Evolutionary conservation across 2,888 invertebrate genomes (phyloP).

Genomic region (Hesperia comma): DNA sequence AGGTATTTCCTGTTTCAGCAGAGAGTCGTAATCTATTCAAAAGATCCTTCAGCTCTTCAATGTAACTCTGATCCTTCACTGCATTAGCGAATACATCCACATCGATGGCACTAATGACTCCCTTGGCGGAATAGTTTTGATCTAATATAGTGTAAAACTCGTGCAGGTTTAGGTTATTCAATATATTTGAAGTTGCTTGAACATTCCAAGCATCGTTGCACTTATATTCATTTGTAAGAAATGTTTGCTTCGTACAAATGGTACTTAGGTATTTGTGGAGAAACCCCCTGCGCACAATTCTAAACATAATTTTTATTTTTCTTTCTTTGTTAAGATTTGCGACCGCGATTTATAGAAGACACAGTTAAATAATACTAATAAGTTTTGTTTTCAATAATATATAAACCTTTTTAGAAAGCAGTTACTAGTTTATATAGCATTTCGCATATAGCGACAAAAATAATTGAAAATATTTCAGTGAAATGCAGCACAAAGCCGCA

Average conservation of each 20-base stretch:
- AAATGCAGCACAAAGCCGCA: too few species aligned
- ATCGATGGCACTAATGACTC: conserved; percentile 89
- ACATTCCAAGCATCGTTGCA: conserved; percentile 89
- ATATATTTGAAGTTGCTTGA: conserved; percentile 84
- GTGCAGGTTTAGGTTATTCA: conserved; percentile 86
- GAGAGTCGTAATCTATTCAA: conserved; percentile 89
- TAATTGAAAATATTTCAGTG: too few species aligned
- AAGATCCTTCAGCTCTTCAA: conserved; percentile 89
- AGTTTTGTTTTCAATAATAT: too few species aligned
- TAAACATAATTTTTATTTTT: conserved; percentile 22
- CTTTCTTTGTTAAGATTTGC: too few species aligned
- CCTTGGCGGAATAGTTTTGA: conserved; percentile 85
- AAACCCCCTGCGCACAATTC: conserved; percentile 16
- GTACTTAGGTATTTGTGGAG: conserved; percentile 21
- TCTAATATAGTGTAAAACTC: conserved; percentile 89
- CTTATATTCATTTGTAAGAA: conserved; percentile 88
- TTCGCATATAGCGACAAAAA: too few species aligned
- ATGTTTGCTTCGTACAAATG: conserved; percentile 49
- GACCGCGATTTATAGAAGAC: too few species aligned
- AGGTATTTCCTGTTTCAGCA: conserved; percentile 87
- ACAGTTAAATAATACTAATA: too few species aligned
- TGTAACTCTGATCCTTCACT: conserved; percentile 79
- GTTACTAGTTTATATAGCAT: too few species aligned
- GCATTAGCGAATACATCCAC: conserved; percentile 92
- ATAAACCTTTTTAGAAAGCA: too few species aligned